Evolutionary conservation across 2,113 vertebrate genomes (phyloP).

Genomic region (Diphyllodes magnificus): DNA sequence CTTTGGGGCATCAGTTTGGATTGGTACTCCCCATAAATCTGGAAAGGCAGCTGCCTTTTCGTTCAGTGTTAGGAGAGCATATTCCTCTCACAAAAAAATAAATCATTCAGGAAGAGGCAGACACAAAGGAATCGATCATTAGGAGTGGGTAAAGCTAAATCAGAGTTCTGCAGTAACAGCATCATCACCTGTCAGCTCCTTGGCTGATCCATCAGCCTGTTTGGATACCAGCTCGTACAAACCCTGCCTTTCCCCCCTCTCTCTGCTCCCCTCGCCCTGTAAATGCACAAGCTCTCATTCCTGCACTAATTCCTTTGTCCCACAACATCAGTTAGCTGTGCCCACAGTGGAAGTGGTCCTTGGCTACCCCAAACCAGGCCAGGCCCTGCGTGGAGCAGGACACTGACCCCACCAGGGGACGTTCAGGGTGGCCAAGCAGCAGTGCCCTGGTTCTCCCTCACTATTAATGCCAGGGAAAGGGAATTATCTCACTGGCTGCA

Average conservation of each 20-base stretch:
- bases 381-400: not conserved
- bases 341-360: rapidly evolving
- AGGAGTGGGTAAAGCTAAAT: not conserved
- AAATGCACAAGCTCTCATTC: not conserved
- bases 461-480: not conserved
- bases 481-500: not conserved
- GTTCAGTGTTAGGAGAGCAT: not conserved
- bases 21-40: not conserved
- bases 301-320: not conserved
- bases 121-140: not conserved
- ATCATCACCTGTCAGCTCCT: not conserved
- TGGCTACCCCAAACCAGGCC: not conserved
- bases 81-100: not conserved
- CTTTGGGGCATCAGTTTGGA: not conserved
- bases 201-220: not conserved
- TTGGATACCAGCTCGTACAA: not conserved
- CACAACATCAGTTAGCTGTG: rapidly evolving
- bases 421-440: not conserved
- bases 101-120: not conserved
- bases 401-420: rapidly evolving
- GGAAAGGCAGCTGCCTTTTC: not conserved
- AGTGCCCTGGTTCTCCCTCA: not conserved
- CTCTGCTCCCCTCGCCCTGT: not conserved
- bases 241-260: not conserved
- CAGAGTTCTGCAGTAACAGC: not conserved